Conservation (phyloP, 2,888 invertebrate genomes). For the Stegophylla sp. region DNA sequence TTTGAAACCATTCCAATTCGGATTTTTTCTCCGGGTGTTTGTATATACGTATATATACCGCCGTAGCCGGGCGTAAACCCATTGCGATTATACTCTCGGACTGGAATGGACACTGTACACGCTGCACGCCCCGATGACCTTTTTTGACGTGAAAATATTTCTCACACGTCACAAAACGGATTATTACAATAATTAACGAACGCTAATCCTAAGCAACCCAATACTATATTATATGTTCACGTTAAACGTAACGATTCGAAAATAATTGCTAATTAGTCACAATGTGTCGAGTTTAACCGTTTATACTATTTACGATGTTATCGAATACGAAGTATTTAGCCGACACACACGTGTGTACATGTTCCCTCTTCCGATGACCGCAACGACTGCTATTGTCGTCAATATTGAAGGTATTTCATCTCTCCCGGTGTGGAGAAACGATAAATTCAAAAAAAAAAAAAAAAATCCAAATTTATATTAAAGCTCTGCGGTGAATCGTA, state of each 20-base stretch:
- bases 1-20: slow-evolving; percentile 36
- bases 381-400: neutral
- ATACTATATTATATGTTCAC: too few species aligned
- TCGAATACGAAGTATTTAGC: too few species aligned
- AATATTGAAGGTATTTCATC: neutral
- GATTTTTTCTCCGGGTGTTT: neutral
- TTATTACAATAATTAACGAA: too few species aligned
- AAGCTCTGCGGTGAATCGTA: neutral
- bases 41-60: too few species aligned
- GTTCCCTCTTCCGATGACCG: neutral
- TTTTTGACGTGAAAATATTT: neutral
- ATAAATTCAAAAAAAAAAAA: neutral
- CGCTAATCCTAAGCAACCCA: too few species aligned
- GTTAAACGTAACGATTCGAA: too few species aligned
- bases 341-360: too few species aligned
- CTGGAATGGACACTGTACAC: neutral
- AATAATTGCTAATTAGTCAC: too few species aligned
- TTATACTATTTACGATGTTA: too few species aligned
- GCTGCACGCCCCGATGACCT: neutral
- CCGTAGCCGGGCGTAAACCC: too few species aligned
- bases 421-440: neutral
- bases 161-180: too few species aligned
- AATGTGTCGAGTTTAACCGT: too few species aligned
- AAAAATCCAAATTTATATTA: neutral
- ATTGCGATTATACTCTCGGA: neutral